Conservation (phyloP, 1,140 invertebrate genomes). For the Megalopta genalis region DNA sequence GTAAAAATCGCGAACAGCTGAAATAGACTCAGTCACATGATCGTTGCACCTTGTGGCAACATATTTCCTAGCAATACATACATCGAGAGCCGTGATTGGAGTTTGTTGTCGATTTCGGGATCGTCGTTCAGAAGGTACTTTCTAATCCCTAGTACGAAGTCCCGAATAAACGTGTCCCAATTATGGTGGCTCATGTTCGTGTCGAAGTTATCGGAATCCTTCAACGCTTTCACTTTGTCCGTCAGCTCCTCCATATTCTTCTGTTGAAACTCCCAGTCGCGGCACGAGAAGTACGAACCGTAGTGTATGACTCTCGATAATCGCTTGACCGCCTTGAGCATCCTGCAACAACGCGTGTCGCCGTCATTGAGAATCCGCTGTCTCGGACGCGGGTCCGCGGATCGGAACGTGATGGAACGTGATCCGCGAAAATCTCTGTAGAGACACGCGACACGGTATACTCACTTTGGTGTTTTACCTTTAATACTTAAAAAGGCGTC, state of each 20-base stretch:
- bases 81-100: conserved; percentile 85
- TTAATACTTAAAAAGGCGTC: conserved; percentile 86
- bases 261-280: conserved; percentile 92
- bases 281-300: conserved; percentile 92
- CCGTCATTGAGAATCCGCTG: too few species aligned
- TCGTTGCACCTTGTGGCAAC: too few species aligned
- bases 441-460: too few species aligned
- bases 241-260: conserved; percentile 87
- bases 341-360: conserved; percentile 84
- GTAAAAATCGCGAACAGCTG: too few species aligned
- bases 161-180: conserved; percentile 86
- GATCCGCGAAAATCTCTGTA: too few species aligned
- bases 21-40: too few species aligned
- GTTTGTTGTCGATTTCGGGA: conserved; percentile 83
- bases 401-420: too few species aligned
- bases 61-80: conserved; percentile 62
- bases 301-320: conserved; percentile 88
- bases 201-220: conserved; percentile 83
- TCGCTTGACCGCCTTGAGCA: conserved; percentile 90
- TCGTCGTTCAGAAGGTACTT: conserved; percentile 90
- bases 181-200: conserved; percentile 82
- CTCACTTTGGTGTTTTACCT: conserved; percentile 90
- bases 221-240: conserved; percentile 80
- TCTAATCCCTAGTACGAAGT: conserved; percentile 89
- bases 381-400: too few species aligned